Base-by-base conservation (phyloP, 2,797 vertebrate genomes). In the Paedocypris micromegethes region DNA sequence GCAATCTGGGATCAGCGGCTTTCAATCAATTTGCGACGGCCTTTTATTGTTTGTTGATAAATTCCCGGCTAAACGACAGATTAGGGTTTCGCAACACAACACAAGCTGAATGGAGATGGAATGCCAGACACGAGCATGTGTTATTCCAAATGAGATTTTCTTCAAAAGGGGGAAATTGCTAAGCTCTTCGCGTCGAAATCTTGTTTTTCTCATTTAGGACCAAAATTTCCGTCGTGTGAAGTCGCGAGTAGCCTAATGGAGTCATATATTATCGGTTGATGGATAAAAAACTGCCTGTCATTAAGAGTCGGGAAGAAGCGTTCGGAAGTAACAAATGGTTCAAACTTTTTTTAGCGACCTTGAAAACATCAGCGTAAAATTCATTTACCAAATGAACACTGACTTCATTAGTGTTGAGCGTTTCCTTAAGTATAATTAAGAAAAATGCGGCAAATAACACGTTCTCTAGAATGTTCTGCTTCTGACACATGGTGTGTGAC, bases 21-120 rank as follows among this genome's bases (percentile, higher is more conserved):
- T 63, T 70, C 62, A 55, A 40, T 70, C 54, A 56, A 47, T 66
- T 72, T 62, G 41, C 8, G 46, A 49, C 61, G 57, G 46, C 8
- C 42, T 66, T 9, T 66, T 64, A 48, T 64, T 64, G 53, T 46
- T n/a, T 57, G 67, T 40, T 62, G 45, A 66, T 42, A 41, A 50
- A 74, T 45, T 39, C 53, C 53, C 40, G 39, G 6, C 59, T 70
- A 57, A 57, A 63, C 5, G 23, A 50, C 51, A 63, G 41, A 70
- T 63, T 51, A 56, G 46, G 59, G 50, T 9, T 9, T 43, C 46
- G 44, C 44, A 52, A 53, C 55, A 6, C 43, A 23, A 38, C 57
- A 60, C 55, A 55, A 39, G 9, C 37, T 9, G 23, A 4, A 6
- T 8, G 2, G 50, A 45, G 42, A 7, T 49, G 7, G 2, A 2